Percentiles rank a stretch among this genome's conserved stretches.
phyloP scores from a whole-genome alignment of 2,888 invertebrate genomes.

The Amaurobius ferox region DNA sequence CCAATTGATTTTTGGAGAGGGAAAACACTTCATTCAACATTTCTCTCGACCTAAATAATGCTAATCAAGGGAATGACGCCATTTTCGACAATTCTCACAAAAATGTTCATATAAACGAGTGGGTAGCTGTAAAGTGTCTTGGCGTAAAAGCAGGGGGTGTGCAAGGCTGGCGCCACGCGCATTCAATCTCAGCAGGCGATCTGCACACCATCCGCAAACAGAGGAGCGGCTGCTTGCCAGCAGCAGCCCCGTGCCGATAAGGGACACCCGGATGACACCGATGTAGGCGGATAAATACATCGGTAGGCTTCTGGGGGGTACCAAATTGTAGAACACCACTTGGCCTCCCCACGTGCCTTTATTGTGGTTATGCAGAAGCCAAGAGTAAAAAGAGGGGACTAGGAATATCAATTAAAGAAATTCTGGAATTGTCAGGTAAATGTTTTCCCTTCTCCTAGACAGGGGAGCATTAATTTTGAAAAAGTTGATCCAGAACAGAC shows the following conservation, averaged over 20 bases:
- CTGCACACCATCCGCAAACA: constrained; percentile 56
- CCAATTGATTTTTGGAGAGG: too few species aligned
- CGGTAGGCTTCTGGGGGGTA: background rate
- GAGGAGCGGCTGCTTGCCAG: constrained; percentile 35
- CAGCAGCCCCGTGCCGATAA: constrained; percentile 12
- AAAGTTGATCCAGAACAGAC: too few species aligned
- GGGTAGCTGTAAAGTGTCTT: background rate
- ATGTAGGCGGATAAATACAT: constrained; percentile 40
- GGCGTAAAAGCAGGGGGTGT: background rate
- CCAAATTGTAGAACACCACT: too few species aligned
- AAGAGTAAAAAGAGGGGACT: too few species aligned
- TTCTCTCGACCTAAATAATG: background rate
- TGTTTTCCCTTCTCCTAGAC: too few species aligned
- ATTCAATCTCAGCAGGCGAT: constrained; percentile 38
- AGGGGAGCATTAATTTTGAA: too few species aligned
- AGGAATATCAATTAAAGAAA: too few species aligned
- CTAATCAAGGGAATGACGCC: background rate
- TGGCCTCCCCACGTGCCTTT: too few species aligned
- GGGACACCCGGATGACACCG: constrained; percentile 26
- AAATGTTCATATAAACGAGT: background rate
- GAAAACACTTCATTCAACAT: too few species aligned
- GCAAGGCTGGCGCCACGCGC: constrained; percentile 44
- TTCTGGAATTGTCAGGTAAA: too few species aligned
- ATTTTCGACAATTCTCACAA: background rate
- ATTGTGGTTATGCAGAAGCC: too few species aligned